phyloP scores from a whole-genome alignment of 2,888 invertebrate genomes.

The Heteropelma amictum region DNA sequence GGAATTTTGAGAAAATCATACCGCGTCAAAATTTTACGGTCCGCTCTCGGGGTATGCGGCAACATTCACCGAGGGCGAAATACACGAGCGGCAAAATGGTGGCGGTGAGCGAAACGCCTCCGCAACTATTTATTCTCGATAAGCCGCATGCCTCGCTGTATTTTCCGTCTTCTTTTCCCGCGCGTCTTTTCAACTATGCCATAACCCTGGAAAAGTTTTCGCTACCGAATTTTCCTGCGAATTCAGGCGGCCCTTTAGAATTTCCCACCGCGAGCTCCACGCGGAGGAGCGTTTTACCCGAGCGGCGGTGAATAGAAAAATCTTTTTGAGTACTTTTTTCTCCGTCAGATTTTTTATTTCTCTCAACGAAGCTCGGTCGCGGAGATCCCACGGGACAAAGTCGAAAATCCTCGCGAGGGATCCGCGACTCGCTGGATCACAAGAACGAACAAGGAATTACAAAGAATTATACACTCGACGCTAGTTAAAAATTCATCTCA shows the following conservation, averaged over 20 bases:
- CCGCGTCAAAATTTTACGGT: conserved; percentile 15
- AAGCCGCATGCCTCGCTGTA: conserved; percentile 46
- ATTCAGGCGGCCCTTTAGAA: conserved; percentile 42
- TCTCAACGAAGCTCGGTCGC: background rate
- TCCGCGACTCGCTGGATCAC: conserved; percentile 31
- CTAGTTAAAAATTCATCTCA: background rate
- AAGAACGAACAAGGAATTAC: conserved; percentile 34
- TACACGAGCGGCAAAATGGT: conserved; percentile 4
- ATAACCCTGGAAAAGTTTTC: conserved; percentile 33
- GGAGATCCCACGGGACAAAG: conserved; percentile 25
- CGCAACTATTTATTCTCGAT: conserved; percentile 56
- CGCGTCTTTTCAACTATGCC: background rate
- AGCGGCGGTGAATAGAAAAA: conserved; percentile 15
- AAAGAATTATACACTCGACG: conserved; percentile 7
- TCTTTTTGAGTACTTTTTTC: conserved; percentile 30
- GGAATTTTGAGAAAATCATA: conserved; percentile 49
- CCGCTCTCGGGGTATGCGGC: conserved; percentile 21
- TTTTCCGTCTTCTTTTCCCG: conserved; percentile 23
- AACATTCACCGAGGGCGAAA: conserved; percentile 24
- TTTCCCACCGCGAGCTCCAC: conserved; percentile 16
- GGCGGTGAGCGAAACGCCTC: conserved; percentile 50
- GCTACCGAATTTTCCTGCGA: conserved; percentile 51
- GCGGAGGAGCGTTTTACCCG: conserved; percentile 31
- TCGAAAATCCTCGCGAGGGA: conserved; percentile 34
- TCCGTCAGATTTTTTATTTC: background rate